Evolutionary conservation across 1,140 invertebrate genomes (phyloP), one percentile per base, ranked within the genome.

Genomic region (Ptiloglossa arizonensis): DNA sequence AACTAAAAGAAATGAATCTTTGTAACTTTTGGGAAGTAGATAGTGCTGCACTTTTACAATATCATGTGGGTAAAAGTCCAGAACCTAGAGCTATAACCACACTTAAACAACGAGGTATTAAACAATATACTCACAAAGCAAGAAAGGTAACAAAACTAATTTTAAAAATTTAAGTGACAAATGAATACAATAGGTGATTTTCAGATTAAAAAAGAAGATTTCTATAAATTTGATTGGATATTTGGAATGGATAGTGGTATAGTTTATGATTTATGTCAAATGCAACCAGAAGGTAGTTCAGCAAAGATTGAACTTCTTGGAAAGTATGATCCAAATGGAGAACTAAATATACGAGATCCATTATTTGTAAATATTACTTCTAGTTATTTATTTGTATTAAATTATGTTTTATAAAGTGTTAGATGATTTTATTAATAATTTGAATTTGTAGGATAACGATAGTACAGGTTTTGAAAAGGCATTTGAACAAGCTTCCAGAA

Each of bases 191-290:
- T 17, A 52, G 3, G 0, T 69, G n/a, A 35, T 87, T 68, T 81
- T 50, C 15, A 89, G 94, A 94, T 97, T 52, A 94, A 88, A n/a
- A 87, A 91, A 62, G 90, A 94, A 32, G 97, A 98, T 89, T 98
- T 97, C 85, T 88, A 94, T 15, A 91, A 95, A 8, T 98, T 95
- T 90, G 95, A 98, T 89, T 97, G 94, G 87, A 98, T 98, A 74
- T 97, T 98, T 92, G 97, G 97, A 27, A 98, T 98, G 97, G 97
- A 98, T 90, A 93, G 97, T 69, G 93, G 94, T 22, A 98, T 98
- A 88, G 97, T 98, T 89, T 92, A 89, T 11, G 94, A 95, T 59
- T 89, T 98, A 32, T 94, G 94, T 29, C 88, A 90, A 22, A 91
- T 94, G 71, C 94, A 94, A 73, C 96, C 96, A 8, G 91, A 94